Evolutionary conservation across 2,113 vertebrate genomes (phyloP).

Genomic region (Pachyramphus minor): DNA sequence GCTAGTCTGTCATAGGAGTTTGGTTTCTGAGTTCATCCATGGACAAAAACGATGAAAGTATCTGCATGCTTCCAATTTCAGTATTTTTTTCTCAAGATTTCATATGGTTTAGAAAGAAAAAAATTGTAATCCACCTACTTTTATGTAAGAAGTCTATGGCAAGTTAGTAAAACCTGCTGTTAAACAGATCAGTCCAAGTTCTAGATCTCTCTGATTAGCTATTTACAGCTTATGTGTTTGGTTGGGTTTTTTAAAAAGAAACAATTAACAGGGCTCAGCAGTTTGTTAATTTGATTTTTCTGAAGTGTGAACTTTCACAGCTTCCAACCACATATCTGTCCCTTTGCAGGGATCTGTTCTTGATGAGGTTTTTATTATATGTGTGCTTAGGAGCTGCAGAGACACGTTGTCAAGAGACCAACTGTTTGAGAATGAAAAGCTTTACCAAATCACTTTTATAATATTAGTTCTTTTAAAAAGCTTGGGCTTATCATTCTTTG

Average conservation of each 20-base stretch:
- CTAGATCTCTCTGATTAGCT: neutral
- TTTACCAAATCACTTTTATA: neutral
- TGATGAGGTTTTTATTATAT: constrained; percentile 41
- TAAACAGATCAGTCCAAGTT: neutral
- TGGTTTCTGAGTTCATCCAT: neutral
- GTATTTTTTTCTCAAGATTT: neutral
- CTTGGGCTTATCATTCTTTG: neutral
- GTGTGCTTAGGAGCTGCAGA: constrained; percentile 29
- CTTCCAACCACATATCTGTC: constrained; percentile 21
- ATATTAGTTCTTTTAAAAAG: neutral
- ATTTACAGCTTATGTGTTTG: constrained; percentile 7
- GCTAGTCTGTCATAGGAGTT: neutral
- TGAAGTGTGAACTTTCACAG: constrained; percentile 57
- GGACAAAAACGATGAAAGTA: neutral
- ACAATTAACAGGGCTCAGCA: constrained; percentile 44
- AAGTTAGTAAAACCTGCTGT: neutral
- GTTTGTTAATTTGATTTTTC: constrained; percentile 44
- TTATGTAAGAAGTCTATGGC: neutral
- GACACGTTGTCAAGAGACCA: constrained; percentile 47
- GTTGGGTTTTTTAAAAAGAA: neutral
- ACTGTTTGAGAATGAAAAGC: constrained; percentile 15
- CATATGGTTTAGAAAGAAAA: neutral
- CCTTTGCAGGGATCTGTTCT: constrained; percentile 22
- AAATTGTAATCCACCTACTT: neutral
- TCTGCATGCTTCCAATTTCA: neutral